Conservation (phyloP, 2,797 vertebrate species). For the Silurus aristotelis region DNA sequence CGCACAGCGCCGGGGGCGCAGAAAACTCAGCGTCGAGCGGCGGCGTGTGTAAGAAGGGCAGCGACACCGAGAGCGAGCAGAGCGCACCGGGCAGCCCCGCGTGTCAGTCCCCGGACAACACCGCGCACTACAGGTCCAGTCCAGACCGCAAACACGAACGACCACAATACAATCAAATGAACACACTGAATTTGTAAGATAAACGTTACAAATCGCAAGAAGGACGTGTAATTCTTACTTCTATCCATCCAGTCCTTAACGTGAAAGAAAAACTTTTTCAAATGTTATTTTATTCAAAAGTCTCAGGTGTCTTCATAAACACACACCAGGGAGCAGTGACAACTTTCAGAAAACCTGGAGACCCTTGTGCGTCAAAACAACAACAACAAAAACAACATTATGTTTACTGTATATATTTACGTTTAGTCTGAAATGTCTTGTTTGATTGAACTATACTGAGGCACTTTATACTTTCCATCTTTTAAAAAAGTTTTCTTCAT, state of each 20-base stretch:
- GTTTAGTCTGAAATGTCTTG: conserved; percentile 40
- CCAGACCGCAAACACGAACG: conserved; percentile 50
- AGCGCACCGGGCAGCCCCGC: conserved; percentile 82
- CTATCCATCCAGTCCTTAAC: not conserved
- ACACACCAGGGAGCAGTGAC: conserved; percentile 17
- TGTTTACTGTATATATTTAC: conserved; percentile 35
- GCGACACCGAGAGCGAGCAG: conserved; percentile 89
- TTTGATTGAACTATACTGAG: conserved; percentile 42
- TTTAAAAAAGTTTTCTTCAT: conserved; percentile 26
- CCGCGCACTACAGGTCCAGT: conserved; percentile 68
- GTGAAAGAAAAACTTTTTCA: not conserved
- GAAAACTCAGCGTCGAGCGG: conserved; percentile 67
- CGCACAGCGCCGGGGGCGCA: conserved; percentile 76
- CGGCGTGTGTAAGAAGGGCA: conserved; percentile 77
- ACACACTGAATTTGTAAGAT: conserved; percentile 33
- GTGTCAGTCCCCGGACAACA: conserved; percentile 80
- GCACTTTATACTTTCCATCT: conserved; percentile 52
- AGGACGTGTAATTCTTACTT: not conserved
- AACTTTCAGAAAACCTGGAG: conserved; percentile 17
- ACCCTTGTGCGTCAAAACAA: conserved; percentile 10
- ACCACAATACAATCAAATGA: conserved; percentile 76
- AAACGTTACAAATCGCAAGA: conserved; percentile 36
- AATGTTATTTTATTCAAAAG: conserved; percentile 19
- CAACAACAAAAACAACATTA: conserved; percentile 17
- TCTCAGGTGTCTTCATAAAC: conserved; percentile 43